These are phyloP conservation scores for Eunapius fragilis DNA, from an alignment of 37 sponge, comb jelly and placozoan species.

Conservation along the genomic window DNA sequence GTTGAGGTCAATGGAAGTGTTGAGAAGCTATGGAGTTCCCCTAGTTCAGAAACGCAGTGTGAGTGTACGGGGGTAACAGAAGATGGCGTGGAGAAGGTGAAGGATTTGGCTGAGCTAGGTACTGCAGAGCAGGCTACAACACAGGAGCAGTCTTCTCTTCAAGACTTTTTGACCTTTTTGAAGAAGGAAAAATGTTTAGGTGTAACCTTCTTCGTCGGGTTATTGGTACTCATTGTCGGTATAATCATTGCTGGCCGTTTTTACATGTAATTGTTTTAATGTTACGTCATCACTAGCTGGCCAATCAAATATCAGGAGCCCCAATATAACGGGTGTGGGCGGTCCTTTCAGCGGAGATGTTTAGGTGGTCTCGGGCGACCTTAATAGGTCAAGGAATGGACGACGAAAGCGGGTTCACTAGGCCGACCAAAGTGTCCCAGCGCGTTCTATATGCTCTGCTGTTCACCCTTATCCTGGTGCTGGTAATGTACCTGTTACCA, in stretches of 20 bases:
- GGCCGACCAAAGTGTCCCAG: conserved; percentile 33
- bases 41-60: conserved; percentile 13
- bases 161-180: neutral
- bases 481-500: conserved; percentile 65
- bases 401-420: conserved; percentile 30
- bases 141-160: neutral
- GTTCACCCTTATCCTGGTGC: conserved; percentile 33
- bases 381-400: conserved; percentile 1
- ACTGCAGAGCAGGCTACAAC: neutral
- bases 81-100: neutral
- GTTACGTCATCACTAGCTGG: neutral
- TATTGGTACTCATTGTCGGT: neutral
- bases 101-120: neutral
- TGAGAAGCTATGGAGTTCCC: conserved; percentile 44
- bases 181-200: neutral
- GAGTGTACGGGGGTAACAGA: neutral
- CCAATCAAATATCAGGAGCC: neutral
- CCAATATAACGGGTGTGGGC: neutral
- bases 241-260: neutral
- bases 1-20: conserved; percentile 36
- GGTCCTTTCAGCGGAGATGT: conserved; percentile 15
- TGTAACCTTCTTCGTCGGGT: neutral
- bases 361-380: conserved; percentile 41
- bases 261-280: too few relatives aligned
- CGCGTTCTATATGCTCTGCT: conserved; percentile 60